Evolutionary conservation across 2,888 invertebrate genomes (phyloP).

Genomic region (Amphiduros pacificus): DNA sequence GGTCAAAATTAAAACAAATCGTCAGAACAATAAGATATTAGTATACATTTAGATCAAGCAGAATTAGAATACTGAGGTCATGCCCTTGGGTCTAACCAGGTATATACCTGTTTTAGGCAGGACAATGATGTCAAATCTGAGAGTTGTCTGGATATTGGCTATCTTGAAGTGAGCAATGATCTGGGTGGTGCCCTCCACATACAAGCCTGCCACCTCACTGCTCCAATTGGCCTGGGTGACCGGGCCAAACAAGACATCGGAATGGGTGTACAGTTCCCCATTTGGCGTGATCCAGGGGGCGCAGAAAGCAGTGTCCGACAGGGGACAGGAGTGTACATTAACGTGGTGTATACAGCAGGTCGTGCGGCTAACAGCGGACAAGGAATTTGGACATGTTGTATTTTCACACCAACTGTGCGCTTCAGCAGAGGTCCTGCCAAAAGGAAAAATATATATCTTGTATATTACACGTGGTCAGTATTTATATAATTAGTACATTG

Average conservation of each 20-base stretch:
- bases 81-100: background rate
- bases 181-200: conserved; percentile 37
- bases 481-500: background rate
- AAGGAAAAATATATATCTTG: background rate
- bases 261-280: conserved; percentile 46
- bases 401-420: conserved; percentile 43
- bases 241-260: conserved; percentile 39
- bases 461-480: background rate
- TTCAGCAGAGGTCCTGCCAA: conserved; percentile 27
- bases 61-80: background rate
- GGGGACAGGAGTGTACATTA: conserved; percentile 40
- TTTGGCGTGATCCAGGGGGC: conserved; percentile 48
- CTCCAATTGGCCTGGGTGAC: conserved; percentile 31
- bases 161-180: conserved; percentile 51
- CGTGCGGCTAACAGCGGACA: conserved; percentile 26
- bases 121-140: conserved; percentile 37
- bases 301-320: conserved; percentile 33
- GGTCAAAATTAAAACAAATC: too few relatives aligned
- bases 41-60: too few relatives aligned
- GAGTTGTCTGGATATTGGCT: conserved; percentile 41
- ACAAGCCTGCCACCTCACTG: conserved; percentile 36
- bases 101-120: conserved; percentile 40
- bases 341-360: conserved; percentile 49
- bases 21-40: too few relatives aligned
- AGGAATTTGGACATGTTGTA: conserved; percentile 37